phyloP scores from a whole-genome alignment of 2,888 invertebrate species.

The Erannis defoliaria region DNA sequence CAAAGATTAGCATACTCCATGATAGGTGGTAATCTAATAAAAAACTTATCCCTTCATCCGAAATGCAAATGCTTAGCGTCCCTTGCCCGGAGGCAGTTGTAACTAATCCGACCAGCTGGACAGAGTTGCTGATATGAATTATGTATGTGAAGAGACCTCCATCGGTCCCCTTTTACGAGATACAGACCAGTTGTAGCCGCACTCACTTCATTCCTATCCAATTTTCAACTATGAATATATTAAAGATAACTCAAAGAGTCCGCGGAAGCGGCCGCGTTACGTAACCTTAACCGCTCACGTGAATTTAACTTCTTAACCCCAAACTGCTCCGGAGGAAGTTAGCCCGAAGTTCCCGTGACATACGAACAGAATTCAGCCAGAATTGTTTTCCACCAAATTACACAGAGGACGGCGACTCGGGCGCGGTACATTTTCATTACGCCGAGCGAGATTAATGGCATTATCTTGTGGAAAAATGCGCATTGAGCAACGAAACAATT shows the following conservation, averaged over 20 bases:
- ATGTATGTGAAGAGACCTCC: conserved; percentile 56
- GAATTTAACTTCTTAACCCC: conserved; percentile 64
- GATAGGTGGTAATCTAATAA: conserved; percentile 60
- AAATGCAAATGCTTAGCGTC: conserved; percentile 63
- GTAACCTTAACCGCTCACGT: conserved; percentile 48
- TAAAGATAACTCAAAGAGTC: conserved; percentile 50
- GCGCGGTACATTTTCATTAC: conserved; percentile 75
- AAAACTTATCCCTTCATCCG: conserved; percentile 58
- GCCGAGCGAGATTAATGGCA: conserved; percentile 72
- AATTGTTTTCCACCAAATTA: conserved; percentile 67
- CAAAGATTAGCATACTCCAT: conserved; percentile 45
- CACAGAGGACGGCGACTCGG: conserved; percentile 53
- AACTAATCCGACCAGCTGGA: conserved; percentile 57
- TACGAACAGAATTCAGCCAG: conserved; percentile 58
- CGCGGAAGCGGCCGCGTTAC: conserved; percentile 43
- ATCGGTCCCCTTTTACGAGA: conserved; percentile 53
- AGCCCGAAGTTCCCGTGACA: conserved; percentile 53
- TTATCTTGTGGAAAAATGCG: conserved; percentile 78
- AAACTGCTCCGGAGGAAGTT: conserved; percentile 53
- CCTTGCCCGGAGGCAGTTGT: conserved; percentile 50
- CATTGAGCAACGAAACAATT: conserved; percentile 71
- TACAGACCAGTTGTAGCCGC: conserved; percentile 46
- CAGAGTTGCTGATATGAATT: conserved; percentile 66
- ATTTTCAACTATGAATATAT: conserved; percentile 72
- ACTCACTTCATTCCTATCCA: conserved; percentile 58